Base-by-base conservation (phyloP, 2,113 vertebrate species). In the Rutilus rutilus region DNA sequence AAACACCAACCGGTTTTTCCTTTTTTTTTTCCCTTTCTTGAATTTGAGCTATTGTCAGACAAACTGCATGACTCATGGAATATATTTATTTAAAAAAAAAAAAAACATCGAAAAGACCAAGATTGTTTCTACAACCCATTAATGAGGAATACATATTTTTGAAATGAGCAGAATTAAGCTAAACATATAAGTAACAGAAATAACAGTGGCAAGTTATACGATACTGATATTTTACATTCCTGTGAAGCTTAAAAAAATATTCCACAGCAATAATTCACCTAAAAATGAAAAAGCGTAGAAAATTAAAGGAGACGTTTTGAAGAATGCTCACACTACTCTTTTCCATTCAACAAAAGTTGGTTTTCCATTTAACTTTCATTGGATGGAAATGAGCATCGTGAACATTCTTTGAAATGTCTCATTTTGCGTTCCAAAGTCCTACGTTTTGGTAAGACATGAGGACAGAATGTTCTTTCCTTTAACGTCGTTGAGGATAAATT, bases 31-130 rank as follows among this genome's bases (percentile, higher is more conserved):
- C n/a, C 2, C 45, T 80, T 78, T 84, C 67, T 57, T 84, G 67
- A 87, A 90, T 83, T 89, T 78, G 87, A 92, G 88, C 88, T 88
- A 91, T 87, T 90, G 89, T 90, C 87, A 87, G 84, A 84, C 86
- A 83, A 64, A 67, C 67, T 86, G 87, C 83, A 60, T 92, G 93
- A 94, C 64, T 94, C 93, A 93, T 91, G 87, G 90, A 93, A 92
- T 88, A 91, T 90, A 91, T 92, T 90, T 87, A 93, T 85, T 87
- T 71, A 1, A 0, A 8, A 84, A 69, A 8, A 84, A 69, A n/a
- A 67, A 89, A 33, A 33, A 33, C 33, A 33, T 33, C 2, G 33
- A 33, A 33, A 33, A 33, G 33, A 33, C 33, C 74, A 82, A 89
- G 86, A 91, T 91, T 88, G 89, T 89, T 91, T 91, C 86, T 85